Evolutionary conservation across 2,888 invertebrate species (phyloP).

Genomic region (Desoria tigrina): DNA sequence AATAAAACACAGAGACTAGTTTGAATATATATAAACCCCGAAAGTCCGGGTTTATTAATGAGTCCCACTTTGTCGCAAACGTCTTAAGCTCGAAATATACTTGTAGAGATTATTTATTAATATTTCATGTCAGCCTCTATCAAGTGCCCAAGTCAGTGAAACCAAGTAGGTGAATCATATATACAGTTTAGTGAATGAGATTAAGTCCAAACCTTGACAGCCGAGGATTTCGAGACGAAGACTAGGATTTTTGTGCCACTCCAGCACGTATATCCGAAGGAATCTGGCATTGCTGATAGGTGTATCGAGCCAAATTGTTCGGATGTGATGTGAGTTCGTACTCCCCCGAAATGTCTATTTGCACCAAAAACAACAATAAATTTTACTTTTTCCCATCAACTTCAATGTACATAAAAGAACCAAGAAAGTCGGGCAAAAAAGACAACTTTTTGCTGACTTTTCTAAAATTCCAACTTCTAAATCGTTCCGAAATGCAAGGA

Average conservation of each 20-base stretch:
- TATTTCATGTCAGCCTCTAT: not conserved
- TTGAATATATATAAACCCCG: too few relatives aligned
- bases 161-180: conserved; percentile 4
- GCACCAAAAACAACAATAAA: conserved; percentile 17
- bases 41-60: too few relatives aligned
- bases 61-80: too few relatives aligned
- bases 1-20: too few relatives aligned
- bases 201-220: conserved; percentile 58
- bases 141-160: not conserved
- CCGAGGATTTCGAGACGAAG: conserved; percentile 61
- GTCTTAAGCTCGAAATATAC: too few relatives aligned
- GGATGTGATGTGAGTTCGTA: conserved; percentile 59
- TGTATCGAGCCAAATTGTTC: conserved; percentile 59
- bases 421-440: too few relatives aligned
- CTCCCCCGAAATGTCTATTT: conserved; percentile 60
- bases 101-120: too few relatives aligned
- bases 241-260: conserved; percentile 61
- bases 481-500: too few relatives aligned
- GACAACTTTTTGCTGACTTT: too few relatives aligned
- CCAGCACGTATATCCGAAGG: conserved; percentile 59
- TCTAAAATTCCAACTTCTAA: too few relatives aligned
- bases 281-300: conserved; percentile 59
- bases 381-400: too few relatives aligned
- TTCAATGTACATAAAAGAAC: too few relatives aligned
- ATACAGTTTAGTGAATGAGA: not conserved